These are phyloP conservation scores for Suillia variegata DNA, from an alignment of 2,888 invertebrate genomes.

Conservation along the genomic window DNA sequence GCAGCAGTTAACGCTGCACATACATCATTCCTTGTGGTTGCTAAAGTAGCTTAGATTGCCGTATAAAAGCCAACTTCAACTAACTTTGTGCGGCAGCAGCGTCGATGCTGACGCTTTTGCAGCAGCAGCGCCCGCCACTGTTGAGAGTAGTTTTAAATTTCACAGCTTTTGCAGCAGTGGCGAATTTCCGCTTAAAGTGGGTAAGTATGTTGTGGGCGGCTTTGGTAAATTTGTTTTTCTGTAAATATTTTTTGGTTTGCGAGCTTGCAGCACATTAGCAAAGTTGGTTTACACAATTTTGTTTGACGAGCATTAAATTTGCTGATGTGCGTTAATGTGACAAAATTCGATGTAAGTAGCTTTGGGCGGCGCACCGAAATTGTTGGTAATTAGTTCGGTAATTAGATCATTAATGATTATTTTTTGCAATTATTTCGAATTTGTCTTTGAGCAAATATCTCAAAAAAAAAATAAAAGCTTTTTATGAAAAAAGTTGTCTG, in stretches of 20 bases:
- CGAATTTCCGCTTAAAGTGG: neutral
- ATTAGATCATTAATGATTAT: too few relatives aligned
- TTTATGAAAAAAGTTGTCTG: too few relatives aligned
- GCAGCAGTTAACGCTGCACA: neutral
- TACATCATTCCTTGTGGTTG: slow-evolving; percentile 22
- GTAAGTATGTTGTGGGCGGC: neutral
- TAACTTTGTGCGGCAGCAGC: neutral
- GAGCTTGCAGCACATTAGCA: neutral
- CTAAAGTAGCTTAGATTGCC: slow-evolving; percentile 41
- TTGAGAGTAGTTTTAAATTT: slow-evolving; percentile 3
- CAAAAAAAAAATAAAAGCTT: too few relatives aligned
- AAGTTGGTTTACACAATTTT: too few relatives aligned
- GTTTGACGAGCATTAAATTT: too few relatives aligned
- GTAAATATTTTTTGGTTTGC: neutral
- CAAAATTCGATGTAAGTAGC: too few relatives aligned
- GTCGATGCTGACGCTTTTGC: neutral
- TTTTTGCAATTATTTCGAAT: too few relatives aligned
- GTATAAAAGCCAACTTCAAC: slow-evolving; percentile 1
- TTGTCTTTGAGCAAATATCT: too few relatives aligned
- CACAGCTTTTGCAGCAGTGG: neutral
- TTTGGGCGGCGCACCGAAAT: too few relatives aligned
- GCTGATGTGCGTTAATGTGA: too few relatives aligned
- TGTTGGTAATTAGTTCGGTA: too few relatives aligned
- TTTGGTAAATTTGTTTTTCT: neutral
- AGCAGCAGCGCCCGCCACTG: neutral